Percentiles rank a stretch among this genome's conserved stretches.
phyloP scores from a whole-genome alignment of 1,140 invertebrate species.

The Drosophila lini region DNA sequence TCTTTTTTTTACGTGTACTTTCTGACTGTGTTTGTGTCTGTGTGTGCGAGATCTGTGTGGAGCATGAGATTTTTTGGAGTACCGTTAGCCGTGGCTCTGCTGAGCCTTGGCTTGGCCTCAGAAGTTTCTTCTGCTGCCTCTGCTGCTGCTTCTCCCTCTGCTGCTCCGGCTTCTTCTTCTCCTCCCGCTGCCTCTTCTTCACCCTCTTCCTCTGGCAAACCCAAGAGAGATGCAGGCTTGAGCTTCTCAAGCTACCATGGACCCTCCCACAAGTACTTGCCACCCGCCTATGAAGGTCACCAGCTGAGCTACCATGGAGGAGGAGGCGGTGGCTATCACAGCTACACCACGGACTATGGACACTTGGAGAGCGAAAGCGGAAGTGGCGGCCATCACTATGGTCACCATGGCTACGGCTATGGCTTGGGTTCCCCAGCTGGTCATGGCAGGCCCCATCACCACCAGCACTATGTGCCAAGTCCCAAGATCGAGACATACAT shows the following conservation, averaged over 20 bases:
- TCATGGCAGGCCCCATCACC: constrained; percentile 23
- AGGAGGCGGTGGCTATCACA: constrained; percentile 21
- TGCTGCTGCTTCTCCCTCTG: neutral
- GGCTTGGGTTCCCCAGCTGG: constrained; percentile 29
- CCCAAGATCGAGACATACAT: constrained; percentile 74
- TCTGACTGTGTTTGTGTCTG: neutral
- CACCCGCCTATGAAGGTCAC: constrained; percentile 39
- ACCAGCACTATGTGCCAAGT: constrained; percentile 14
- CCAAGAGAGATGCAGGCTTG: constrained; percentile 16
- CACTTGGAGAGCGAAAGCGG: constrained; percentile 19
- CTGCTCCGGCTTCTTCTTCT: neutral
- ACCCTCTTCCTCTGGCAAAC: constrained; percentile 2
- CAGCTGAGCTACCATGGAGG: constrained; percentile 10
- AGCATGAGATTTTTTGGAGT: constrained; percentile 28
- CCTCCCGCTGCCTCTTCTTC: neutral
- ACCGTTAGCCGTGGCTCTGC: constrained; percentile 20
- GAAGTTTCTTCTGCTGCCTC: constrained; percentile 6
- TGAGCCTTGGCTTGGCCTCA: constrained; percentile 8
- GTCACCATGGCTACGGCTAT: constrained; percentile 21
- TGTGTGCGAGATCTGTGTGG: neutral
- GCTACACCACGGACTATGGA: constrained; percentile 24
- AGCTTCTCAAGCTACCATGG: constrained; percentile 54
- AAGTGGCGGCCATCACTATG: constrained; percentile 50
- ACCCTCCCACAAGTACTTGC: constrained; percentile 72
- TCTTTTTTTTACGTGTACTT: constrained; percentile 26